These are phyloP conservation scores for Carassius gibelio DNA, from an alignment of 2,113 vertebrate genomes.

Conservation along the genomic window DNA sequence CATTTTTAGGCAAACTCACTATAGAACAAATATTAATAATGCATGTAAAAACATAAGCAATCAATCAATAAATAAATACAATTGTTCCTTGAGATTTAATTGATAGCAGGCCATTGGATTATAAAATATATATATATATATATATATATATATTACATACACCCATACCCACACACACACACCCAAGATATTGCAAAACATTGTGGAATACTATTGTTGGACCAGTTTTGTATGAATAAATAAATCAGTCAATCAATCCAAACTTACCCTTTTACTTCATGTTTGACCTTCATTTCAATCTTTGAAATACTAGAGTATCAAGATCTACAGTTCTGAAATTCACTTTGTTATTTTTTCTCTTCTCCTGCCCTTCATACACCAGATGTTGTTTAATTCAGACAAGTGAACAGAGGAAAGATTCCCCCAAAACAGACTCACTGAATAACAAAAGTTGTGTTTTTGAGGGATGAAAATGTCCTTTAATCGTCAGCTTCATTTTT, in stretches of 20 bases:
- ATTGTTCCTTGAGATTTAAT: too few relatives aligned
- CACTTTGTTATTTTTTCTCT: neutral
- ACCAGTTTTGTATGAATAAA: neutral
- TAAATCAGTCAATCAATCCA: neutral
- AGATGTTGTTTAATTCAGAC: constrained; percentile 7
- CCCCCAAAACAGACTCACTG: neutral
- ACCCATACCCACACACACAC: neutral
- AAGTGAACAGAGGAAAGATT: neutral
- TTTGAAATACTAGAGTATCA: neutral
- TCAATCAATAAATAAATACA: too few relatives aligned
- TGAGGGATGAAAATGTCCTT: neutral
- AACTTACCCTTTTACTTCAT: neutral
- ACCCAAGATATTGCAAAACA: neutral
- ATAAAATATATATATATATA: neutral
- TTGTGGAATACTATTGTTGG: neutral
- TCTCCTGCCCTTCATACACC: neutral
- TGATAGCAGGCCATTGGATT: neutral
- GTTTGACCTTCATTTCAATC: neutral
- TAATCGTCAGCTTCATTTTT: neutral
- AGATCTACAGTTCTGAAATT: neutral
- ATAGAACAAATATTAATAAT: too few relatives aligned
- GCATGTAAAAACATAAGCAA: too few relatives aligned
- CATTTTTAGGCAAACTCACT: too few relatives aligned
- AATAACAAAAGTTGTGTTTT: neutral
- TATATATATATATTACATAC: too few relatives aligned